Conservation (phyloP, 2,797 vertebrate genomes). For the Peromyscus eremicus region DNA sequence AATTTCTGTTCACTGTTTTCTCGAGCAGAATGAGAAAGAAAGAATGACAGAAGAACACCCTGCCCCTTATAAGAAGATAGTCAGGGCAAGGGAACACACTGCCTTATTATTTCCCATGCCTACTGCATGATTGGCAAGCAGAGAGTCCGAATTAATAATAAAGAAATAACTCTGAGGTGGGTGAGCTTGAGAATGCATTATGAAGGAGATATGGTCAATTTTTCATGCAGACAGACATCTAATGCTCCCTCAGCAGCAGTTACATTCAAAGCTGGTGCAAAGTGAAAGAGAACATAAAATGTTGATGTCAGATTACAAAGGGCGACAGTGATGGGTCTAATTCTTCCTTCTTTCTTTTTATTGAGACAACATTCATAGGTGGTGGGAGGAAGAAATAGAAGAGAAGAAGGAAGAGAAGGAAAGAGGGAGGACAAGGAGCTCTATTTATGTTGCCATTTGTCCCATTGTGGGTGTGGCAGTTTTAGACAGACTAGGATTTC, state of each 20-base stretch:
- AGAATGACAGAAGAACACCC: not conserved
- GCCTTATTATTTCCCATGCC: conserved; percentile 50
- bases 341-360: not conserved
- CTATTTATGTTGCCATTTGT: not conserved
- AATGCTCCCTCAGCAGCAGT: conserved; percentile 68
- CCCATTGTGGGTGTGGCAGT: not conserved
- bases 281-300: conserved; percentile 70
- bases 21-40: not conserved
- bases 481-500: not conserved
- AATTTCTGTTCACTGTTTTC: not conserved
- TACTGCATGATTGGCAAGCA: conserved; percentile 22
- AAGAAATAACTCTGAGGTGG: conserved; percentile 42
- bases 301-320: conserved; percentile 67
- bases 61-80: not conserved
- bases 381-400: not conserved
- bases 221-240: conserved; percentile 64
- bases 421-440: not conserved
- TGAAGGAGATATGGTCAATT: conserved; percentile 47
- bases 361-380: not conserved
- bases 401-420: too few species aligned
- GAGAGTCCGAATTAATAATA: conserved; percentile 73
- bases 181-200: conserved; percentile 54
- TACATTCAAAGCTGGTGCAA: conserved; percentile 64
- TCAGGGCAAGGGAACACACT: not conserved
- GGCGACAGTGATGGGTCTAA: not conserved